phyloP scores from a whole-genome alignment of 2,113 vertebrate genomes.

The Tetrax tetrax region DNA sequence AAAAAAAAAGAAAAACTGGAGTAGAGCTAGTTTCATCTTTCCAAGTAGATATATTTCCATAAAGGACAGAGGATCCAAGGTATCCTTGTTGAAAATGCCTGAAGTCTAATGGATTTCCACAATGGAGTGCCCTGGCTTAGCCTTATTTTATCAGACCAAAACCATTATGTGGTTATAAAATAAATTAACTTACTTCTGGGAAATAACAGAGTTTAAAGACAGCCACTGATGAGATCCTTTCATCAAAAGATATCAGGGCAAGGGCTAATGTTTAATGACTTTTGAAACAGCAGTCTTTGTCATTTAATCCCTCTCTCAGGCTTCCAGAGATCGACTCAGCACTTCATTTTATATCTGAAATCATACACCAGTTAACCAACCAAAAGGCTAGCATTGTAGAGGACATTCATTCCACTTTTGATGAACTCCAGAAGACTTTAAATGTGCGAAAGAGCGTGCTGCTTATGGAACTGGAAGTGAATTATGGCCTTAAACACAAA shows the following conservation, averaged over 20 bases:
- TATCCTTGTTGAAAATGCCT: background rate
- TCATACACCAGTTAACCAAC: constrained; percentile 92
- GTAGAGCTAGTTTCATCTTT: background rate
- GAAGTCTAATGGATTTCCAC: background rate
- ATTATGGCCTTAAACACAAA: constrained; percentile 98
- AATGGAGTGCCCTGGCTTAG: background rate
- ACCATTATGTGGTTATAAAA: background rate
- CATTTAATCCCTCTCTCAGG: constrained; percentile 72
- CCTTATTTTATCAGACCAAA: background rate
- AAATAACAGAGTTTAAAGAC: background rate
- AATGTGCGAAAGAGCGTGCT: constrained; percentile 95
- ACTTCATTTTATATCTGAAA: constrained; percentile 91
- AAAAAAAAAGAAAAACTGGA: too few species aligned
- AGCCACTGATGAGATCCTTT: background rate
- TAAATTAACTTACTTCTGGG: background rate
- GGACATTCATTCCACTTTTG: constrained; percentile 91
- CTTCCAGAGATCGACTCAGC: constrained; percentile 96
- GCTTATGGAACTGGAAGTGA: constrained; percentile 98
- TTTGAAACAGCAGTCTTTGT: constrained; percentile 36
- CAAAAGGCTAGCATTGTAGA: constrained; percentile 94
- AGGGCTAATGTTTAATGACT: constrained; percentile 17
- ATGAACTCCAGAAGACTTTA: constrained; percentile 94
- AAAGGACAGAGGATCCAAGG: background rate
- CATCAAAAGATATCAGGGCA: background rate
- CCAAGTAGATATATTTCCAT: background rate